Percentiles rank a stretch among this genome's conserved stretches.
phyloP scores from a whole-genome alignment of 2,888 invertebrate species.

The Mesoligia furuncula region DNA sequence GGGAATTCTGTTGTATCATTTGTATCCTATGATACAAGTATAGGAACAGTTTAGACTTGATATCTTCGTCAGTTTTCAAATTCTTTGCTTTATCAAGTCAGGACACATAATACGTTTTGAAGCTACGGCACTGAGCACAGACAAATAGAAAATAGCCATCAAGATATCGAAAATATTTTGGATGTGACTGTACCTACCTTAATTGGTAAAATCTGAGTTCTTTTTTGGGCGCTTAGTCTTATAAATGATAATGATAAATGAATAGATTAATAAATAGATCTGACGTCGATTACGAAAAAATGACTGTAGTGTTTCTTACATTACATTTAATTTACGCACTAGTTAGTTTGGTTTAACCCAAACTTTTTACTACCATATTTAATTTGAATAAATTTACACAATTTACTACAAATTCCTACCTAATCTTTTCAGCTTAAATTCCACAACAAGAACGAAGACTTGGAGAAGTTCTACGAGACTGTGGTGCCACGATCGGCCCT shows the following conservation, averaged over 20 bases:
- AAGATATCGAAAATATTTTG: background rate
- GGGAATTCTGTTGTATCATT: slow-evolving; percentile 11
- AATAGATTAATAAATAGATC: slow-evolving; percentile 8
- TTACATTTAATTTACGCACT: background rate
- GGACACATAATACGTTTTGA: background rate
- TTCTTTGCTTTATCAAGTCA: background rate
- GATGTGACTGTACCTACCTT: background rate
- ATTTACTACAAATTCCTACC: background rate
- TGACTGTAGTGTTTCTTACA: background rate
- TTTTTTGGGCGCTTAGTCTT: background rate
- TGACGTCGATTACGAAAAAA: slow-evolving; percentile 20
- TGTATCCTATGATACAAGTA: background rate
- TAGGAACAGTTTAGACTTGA: background rate
- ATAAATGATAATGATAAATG: no score
- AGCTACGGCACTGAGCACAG: background rate
- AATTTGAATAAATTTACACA: background rate
- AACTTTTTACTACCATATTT: background rate
- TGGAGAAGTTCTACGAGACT: slow-evolving; percentile 89
- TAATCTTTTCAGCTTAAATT: slow-evolving; percentile 90
- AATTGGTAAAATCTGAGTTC: background rate
- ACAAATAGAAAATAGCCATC: background rate
- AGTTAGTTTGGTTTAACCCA: background rate
- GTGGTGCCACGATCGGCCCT: slow-evolving; percentile 90
- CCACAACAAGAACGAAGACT: slow-evolving; percentile 89
- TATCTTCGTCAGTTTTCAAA: background rate